These are phyloP conservation scores for Apaloderma vittatum DNA, from an alignment of 2,113 vertebrate genomes.

Conservation along the genomic window DNA sequence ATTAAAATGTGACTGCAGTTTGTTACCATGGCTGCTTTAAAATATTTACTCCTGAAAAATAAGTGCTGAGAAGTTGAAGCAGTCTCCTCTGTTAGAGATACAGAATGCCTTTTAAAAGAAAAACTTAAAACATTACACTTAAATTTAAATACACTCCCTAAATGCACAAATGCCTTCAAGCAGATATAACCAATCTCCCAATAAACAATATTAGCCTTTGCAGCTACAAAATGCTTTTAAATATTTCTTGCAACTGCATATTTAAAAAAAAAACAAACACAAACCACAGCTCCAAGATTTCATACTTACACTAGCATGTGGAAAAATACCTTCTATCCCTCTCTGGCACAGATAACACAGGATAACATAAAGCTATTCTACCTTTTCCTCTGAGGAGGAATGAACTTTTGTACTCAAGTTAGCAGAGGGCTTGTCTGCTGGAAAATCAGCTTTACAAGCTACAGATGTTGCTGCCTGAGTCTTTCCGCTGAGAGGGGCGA, in stretches of 20 bases:
- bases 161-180: neutral
- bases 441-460: neutral
- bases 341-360: accelerated
- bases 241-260: neutral
- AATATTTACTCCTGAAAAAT: neutral
- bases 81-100: accelerated
- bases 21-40: neutral
- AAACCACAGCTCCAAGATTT: neutral
- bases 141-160: neutral
- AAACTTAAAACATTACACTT: neutral
- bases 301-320: accelerated
- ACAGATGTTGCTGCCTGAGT: neutral
- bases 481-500: neutral
- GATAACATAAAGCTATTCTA: accelerated
- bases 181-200: neutral
- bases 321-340: neutral
- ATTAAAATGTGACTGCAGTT: neutral
- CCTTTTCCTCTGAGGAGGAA: accelerated
- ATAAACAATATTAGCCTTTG: neutral
- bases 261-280: too few species aligned
- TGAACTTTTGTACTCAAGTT: accelerated
- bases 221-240: accelerated
- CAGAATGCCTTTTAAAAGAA: neutral
- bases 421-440: neutral
- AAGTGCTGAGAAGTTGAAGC: neutral